Percentiles rank a stretch among this genome's conserved stretches.
Conservation (phyloP, 2,113 vertebrate species). For the Proteles cristata region DNA sequence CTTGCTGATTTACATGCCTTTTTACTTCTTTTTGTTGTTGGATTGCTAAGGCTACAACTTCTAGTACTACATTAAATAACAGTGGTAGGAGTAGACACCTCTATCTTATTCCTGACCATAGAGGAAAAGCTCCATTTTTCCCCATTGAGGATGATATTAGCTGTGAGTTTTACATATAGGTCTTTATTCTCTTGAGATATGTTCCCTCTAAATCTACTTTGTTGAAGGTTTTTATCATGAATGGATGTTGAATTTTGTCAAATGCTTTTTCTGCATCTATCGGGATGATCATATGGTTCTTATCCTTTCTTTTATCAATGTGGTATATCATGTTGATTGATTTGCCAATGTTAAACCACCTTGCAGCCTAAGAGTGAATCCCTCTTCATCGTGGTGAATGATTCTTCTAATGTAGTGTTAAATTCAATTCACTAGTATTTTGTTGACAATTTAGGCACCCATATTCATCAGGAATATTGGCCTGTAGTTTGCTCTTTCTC, state of each 20-base stretch:
- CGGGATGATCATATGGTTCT: background rate
- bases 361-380: background rate
- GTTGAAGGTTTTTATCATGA: background rate
- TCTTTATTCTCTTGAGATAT: background rate
- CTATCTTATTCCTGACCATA: background rate
- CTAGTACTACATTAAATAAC: background rate
- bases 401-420: background rate
- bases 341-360: background rate
- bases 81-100: background rate
- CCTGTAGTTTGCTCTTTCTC: background rate
- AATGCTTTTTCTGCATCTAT: background rate
- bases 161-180: background rate
- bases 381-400: background rate
- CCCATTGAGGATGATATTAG: background rate
- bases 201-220: background rate
- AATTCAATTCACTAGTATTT: background rate
- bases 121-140: background rate
- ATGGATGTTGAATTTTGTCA: background rate
- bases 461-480: background rate
- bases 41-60: background rate
- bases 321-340: background rate
- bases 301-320: background rate
- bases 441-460: background rate
- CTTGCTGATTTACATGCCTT: background rate
- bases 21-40: background rate